phyloP scores from a whole-genome alignment of 2,888 invertebrate genomes.

The Micoletzkya japonica region DNA sequence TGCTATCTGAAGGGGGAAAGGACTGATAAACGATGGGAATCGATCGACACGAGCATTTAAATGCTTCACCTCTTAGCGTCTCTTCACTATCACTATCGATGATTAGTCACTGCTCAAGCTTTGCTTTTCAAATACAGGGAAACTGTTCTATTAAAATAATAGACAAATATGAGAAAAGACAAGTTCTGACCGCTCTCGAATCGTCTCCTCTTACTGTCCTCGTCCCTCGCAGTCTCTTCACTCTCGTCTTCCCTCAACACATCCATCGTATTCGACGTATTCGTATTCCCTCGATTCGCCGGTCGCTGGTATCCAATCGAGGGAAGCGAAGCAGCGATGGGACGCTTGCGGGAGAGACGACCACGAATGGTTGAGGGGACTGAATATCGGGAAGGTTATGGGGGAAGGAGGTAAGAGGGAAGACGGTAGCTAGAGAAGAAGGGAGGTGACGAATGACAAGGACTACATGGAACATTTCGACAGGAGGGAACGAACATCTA shows the following conservation, averaged over 20 bases:
- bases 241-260: too few species aligned
- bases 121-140: too few species aligned
- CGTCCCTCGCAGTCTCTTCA: too few species aligned
- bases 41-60: too few species aligned
- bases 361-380: not conserved
- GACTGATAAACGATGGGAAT: too few species aligned
- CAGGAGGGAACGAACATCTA: not conserved
- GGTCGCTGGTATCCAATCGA: not conserved
- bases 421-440: not conserved
- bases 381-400: not conserved
- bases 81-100: not conserved
- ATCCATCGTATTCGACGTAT: too few species aligned
- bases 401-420: not conserved
- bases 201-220: constrained; percentile 11
- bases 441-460: too few species aligned
- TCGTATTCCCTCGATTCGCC: not conserved
- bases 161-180: not conserved
- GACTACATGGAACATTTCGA: not conserved
- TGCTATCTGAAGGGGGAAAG: not conserved
- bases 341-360: constrained; percentile 18
- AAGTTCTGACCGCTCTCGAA: constrained; percentile 13
- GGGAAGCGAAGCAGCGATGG: constrained; percentile 16
- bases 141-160: too few species aligned
- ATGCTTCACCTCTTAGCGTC: too few species aligned
- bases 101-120: not conserved